A percentile compares a stretch with the other conserved stretches of the same genome.
Evolutionary conservation across 2,797 vertebrate species (phyloP).

Genomic region (Anabas testudineus): DNA sequence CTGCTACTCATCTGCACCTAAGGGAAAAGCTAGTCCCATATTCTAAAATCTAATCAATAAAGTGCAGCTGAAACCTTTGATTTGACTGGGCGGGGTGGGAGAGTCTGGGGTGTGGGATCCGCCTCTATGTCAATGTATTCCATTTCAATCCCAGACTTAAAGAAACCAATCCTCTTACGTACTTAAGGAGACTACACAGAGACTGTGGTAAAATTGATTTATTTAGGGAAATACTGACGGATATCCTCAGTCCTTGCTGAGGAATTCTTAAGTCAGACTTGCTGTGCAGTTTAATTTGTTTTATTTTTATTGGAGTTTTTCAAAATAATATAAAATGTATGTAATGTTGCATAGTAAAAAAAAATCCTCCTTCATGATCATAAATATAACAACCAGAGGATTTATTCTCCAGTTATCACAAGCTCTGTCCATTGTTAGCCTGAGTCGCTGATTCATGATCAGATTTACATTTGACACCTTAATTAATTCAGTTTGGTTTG

Average conservation of each 20-base stretch:
- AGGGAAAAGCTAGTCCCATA: slow-evolving; percentile 81
- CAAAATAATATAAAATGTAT: too few species aligned
- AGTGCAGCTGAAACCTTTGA: slow-evolving; percentile 84
- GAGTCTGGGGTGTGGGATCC: slow-evolving; percentile 52
- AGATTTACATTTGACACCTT: slow-evolving; percentile 25
- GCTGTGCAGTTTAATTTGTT: slow-evolving; percentile 50
- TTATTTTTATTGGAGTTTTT: slow-evolving; percentile 22
- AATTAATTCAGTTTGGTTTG: slow-evolving; percentile 28
- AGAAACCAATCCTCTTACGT: slow-evolving; percentile 82
- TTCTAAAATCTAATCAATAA: slow-evolving; percentile 85
- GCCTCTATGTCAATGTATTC: slow-evolving; percentile 82
- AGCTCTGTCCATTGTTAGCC: background rate
- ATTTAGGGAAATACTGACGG: slow-evolving; percentile 74
- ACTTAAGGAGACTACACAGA: slow-evolving; percentile 73
- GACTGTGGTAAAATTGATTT: slow-evolving; percentile 77
- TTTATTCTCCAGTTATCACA: slow-evolving; percentile 7
- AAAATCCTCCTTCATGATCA: too few species aligned
- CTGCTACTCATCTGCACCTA: slow-evolving; percentile 81
- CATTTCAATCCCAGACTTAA: slow-evolving; percentile 82
- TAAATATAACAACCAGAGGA: background rate
- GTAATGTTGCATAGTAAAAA: too few species aligned
- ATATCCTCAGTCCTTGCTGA: slow-evolving; percentile 58
- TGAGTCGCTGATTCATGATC: slow-evolving; percentile 33
- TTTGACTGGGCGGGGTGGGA: slow-evolving; percentile 76
- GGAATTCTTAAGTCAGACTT: slow-evolving; percentile 74